A percentile compares a stretch with the other conserved stretches of the same genome.
Conservation (phyloP, 1,140 invertebrate genomes). For the Mercenaria mercenaria region DNA sequence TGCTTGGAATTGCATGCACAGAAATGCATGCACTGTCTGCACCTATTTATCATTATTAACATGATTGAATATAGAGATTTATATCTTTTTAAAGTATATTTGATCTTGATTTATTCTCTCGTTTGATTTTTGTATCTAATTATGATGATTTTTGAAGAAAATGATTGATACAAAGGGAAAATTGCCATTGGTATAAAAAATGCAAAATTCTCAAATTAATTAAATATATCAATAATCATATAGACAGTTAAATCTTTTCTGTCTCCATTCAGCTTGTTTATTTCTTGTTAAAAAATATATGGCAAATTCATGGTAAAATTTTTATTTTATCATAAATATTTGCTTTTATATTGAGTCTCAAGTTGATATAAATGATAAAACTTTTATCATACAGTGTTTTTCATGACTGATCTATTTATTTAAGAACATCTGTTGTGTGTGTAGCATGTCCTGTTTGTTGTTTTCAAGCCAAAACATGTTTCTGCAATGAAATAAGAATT, state of each 20-base stretch:
- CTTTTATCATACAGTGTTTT: neutral
- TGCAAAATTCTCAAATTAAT: too few species aligned
- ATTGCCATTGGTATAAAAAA: too few species aligned
- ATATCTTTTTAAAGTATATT: neutral
- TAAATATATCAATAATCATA: too few species aligned
- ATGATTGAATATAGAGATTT: neutral
- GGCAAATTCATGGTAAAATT: too few species aligned
- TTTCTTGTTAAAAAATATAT: too few species aligned
- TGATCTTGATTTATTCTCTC: neutral
- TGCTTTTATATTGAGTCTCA: neutral
- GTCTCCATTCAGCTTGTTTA: too few species aligned
- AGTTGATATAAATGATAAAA: neutral
- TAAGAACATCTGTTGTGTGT: neutral
- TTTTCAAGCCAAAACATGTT: neutral
- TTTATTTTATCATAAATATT: too few species aligned
- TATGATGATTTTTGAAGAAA: too few species aligned
- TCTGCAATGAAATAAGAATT: neutral
- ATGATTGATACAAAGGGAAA: too few species aligned
- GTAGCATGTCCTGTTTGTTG: neutral
- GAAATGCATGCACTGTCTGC: neutral
- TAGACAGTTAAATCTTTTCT: too few species aligned
- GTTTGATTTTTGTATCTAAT: too few species aligned
- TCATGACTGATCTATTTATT: neutral
- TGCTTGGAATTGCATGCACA: neutral
- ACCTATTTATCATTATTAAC: neutral